phyloP scores from a whole-genome alignment of 2,888 invertebrate genomes.

The Drosophila anomelani region DNA sequence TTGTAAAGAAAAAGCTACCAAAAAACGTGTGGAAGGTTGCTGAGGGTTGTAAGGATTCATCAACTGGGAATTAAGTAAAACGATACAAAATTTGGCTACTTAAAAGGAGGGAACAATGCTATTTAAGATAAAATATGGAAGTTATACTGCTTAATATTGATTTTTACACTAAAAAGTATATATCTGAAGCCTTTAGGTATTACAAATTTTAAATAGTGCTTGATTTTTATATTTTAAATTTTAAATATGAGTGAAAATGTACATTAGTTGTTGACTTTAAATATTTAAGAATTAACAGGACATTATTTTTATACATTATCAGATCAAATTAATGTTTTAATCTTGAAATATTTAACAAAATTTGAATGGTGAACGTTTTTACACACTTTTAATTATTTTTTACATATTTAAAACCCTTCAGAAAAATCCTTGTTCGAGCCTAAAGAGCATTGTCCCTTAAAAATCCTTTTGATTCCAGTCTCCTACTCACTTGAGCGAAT shows the following conservation, averaged over 20 bases:
- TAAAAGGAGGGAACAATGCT: not conserved
- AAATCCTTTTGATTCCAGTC: rapidly evolving
- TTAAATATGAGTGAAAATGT: not conserved
- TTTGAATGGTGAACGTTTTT: rapidly evolving
- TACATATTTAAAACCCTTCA: not conserved
- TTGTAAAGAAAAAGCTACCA: conserved; percentile 29
- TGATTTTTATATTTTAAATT: not conserved
- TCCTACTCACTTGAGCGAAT: conserved; percentile 91
- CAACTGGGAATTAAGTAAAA: conserved; percentile 40
- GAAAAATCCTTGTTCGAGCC: not conserved
- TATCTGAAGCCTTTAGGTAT: not conserved
- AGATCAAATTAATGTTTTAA: not conserved
- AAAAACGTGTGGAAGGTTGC: conserved; percentile 24
- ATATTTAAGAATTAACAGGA: not conserved
- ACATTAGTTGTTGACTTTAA: not conserved
- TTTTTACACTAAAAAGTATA: not conserved
- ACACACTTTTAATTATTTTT: not conserved
- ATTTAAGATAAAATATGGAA: not conserved
- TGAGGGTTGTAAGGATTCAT: conserved; percentile 9
- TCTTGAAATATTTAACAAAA: not conserved
- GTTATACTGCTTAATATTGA: not conserved
- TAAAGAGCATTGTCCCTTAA: not conserved
- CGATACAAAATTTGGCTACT: conserved; percentile 26
- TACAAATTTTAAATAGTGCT: not conserved
- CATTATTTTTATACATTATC: too few species aligned